phyloP scores from a whole-genome alignment of 2,797 vertebrate genomes.

The Neostethus bicornis region DNA sequence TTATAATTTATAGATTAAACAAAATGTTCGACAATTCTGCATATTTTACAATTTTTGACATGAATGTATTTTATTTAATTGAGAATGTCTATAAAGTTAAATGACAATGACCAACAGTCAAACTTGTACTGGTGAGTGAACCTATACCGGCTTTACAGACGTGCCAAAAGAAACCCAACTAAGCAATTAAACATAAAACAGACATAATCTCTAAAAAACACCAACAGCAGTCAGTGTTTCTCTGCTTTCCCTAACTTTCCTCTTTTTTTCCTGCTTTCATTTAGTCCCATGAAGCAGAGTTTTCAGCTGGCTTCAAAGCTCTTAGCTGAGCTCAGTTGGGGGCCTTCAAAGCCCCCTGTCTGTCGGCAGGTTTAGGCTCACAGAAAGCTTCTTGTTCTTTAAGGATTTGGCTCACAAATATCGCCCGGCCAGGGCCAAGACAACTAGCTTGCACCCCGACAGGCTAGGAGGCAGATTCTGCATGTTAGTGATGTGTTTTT shows the following conservation, averaged over 20 bases:
- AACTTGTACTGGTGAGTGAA: conserved; percentile 2
- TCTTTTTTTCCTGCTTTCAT: conserved; percentile 69
- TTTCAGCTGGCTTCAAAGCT: conserved; percentile 84
- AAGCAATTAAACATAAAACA: conserved; percentile 41
- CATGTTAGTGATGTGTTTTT: conserved; percentile 68
- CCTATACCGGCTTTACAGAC: conserved; percentile 19
- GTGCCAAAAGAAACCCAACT: conserved; percentile 16
- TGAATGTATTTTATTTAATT: too few relatives aligned
- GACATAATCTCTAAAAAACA: conserved; percentile 34
- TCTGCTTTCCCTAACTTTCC: conserved; percentile 63
- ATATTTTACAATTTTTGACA: too few relatives aligned
- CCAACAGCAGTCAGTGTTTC: conserved; percentile 48
- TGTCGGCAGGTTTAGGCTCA: conserved; percentile 85
- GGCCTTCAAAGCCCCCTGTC: conserved; percentile 87
- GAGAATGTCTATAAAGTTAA: too few relatives aligned
- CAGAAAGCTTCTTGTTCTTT: conserved; percentile 85
- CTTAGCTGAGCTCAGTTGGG: conserved; percentile 84
- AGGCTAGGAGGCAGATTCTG: conserved; percentile 59
- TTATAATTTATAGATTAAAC: too few relatives aligned
- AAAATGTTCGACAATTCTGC: too few relatives aligned
- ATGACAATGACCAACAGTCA: too few relatives aligned
- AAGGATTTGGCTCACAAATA: conserved; percentile 85
- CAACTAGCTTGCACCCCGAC: conserved; percentile 67
- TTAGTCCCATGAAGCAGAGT: conserved; percentile 76
- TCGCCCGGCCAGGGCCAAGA: conserved; percentile 74